Evolutionary conservation across 1,140 invertebrate species (phyloP).

Genomic region (Papilio polytes): DNA sequence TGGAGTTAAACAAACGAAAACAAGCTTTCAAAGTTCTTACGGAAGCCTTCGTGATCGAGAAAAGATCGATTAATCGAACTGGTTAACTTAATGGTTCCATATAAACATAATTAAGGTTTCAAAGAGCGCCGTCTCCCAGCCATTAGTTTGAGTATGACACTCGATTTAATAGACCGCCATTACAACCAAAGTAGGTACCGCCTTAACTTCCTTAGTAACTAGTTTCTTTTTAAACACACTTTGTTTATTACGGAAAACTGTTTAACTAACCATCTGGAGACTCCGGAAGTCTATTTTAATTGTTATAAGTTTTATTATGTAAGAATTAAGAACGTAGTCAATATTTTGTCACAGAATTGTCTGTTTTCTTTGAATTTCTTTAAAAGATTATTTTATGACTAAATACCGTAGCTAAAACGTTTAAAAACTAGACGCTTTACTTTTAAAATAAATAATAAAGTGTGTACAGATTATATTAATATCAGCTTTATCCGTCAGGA

Average conservation of each 20-base stretch:
- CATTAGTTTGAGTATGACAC: constrained; percentile 70
- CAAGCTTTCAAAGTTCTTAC: background rate
- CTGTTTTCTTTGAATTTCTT: too few species aligned
- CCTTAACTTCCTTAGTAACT: constrained; percentile 5
- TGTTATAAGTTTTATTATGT: background rate
- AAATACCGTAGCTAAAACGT: too few species aligned
- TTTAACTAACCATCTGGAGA: background rate
- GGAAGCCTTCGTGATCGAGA: constrained; percentile 47
- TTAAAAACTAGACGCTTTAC: too few species aligned
- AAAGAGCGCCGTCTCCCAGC: constrained; percentile 66
- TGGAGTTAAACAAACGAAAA: background rate
- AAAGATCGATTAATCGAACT: constrained; percentile 69
- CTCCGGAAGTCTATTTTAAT: background rate
- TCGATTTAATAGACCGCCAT: constrained; percentile 67
- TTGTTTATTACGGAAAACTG: background rate
- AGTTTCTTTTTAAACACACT: background rate
- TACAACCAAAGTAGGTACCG: constrained; percentile 37
- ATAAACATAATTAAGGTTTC: constrained; percentile 80
- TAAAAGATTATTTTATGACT: background rate
- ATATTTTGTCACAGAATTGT: background rate
- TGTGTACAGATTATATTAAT: background rate
- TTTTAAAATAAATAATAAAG: too few species aligned
- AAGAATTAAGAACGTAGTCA: background rate
- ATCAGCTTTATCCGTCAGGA: too few species aligned
- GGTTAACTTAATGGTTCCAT: constrained; percentile 70